Conservation (phyloP, 2,113 vertebrate species). For the Leiothrix lutea region DNA sequence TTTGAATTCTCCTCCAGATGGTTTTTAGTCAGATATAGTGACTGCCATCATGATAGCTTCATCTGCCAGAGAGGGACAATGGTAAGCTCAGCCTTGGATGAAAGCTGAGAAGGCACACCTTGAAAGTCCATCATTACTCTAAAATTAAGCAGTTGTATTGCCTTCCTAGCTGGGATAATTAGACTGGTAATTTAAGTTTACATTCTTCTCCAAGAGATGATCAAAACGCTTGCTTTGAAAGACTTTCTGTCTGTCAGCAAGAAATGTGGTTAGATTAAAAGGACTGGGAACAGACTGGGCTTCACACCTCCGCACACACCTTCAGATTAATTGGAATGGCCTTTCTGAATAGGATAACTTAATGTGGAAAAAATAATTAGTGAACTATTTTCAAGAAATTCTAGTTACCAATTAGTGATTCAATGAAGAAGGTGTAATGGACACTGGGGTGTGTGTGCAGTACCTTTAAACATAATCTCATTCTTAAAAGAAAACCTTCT, state of each 20-base stretch:
- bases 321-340: slow-evolving; percentile 34
- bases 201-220: slow-evolving; percentile 40
- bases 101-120: slow-evolving; percentile 10
- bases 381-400: slow-evolving; percentile 44
- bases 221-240: slow-evolving; percentile 51
- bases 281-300: slow-evolving; percentile 52
- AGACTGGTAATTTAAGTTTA: slow-evolving; percentile 49
- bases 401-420: slow-evolving; percentile 29
- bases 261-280: slow-evolving; percentile 59
- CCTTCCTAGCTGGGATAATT: slow-evolving; percentile 51
- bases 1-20: neutral
- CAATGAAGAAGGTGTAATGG: neutral
- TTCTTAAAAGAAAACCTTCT: neutral
- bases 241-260: slow-evolving; percentile 40
- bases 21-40: neutral
- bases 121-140: slow-evolving; percentile 40
- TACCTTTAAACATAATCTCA: neutral
- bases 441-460: neutral
- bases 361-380: slow-evolving; percentile 52
- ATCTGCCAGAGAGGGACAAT: neutral
- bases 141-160: slow-evolving; percentile 45
- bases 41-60: neutral
- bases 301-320: neutral
- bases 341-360: slow-evolving; percentile 33
- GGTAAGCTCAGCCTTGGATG: neutral